A percentile compares a stretch with the other conserved stretches of the same genome.
Conservation (phyloP, 2,797 vertebrate species). For the Takifugu rubripes region DNA sequence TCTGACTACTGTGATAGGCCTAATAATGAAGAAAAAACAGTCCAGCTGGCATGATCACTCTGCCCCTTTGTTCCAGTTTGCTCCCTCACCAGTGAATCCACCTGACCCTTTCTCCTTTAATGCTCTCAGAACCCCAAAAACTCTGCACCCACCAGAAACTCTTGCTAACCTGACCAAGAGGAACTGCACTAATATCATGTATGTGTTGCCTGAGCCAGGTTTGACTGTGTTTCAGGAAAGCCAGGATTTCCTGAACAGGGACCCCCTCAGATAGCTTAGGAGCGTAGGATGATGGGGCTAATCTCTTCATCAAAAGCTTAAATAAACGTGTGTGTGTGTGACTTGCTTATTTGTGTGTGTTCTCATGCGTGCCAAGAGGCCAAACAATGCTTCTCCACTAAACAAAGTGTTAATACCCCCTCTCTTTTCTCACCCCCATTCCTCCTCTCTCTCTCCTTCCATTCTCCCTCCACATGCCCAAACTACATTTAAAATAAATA, state of each 20-base stretch:
- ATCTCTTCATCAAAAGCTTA: constrained; percentile 82
- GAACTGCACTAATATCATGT: constrained; percentile 13
- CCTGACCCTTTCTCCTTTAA: background rate
- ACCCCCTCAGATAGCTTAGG: constrained; percentile 62
- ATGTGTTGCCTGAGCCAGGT: constrained; percentile 37
- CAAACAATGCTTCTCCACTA: constrained; percentile 55
- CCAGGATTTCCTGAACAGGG: constrained; percentile 71
- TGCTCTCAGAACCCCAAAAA: background rate
- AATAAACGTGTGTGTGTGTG: constrained; percentile 65
- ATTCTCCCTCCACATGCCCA: constrained; percentile 7
- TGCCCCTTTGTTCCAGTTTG: constrained; percentile 14
- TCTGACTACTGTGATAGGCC: constrained; percentile 77
- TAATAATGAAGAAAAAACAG: constrained; percentile 69
- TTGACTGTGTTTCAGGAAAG: constrained; percentile 58
- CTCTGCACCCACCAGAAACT: background rate
- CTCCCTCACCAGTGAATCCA: background rate
- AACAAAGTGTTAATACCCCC: constrained; percentile 63
- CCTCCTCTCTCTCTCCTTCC: constrained; percentile 16
- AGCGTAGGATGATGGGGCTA: constrained; percentile 68
- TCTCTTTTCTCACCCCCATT: constrained; percentile 47
- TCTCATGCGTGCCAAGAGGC: constrained; percentile 42
- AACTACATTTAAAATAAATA: constrained; percentile 9
- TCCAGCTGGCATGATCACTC: constrained; percentile 30
- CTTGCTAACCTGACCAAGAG: constrained; percentile 20
- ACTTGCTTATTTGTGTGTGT: constrained; percentile 38